These are phyloP conservation scores for Sarcophaga caerulescens DNA, from an alignment of 2,888 invertebrate species.

Conservation along the genomic window DNA sequence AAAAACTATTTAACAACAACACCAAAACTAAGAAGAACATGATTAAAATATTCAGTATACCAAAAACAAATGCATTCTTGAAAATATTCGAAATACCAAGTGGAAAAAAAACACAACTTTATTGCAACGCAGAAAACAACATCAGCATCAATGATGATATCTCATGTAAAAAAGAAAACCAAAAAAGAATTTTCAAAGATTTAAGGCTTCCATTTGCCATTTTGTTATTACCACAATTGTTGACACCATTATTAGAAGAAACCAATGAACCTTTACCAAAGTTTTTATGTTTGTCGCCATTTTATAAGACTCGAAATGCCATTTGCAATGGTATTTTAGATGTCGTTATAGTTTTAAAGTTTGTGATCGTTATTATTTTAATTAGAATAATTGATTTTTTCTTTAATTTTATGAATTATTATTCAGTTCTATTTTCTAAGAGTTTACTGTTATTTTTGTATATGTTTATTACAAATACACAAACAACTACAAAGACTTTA, in stretches of 20 bases:
- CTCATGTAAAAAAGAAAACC: background rate
- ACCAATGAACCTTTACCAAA: conserved; percentile 66
- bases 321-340: background rate
- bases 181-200: conserved; percentile 42
- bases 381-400: conserved; percentile 66
- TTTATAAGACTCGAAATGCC: conserved; percentile 16
- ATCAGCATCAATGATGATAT: background rate
- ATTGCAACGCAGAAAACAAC: background rate
- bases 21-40: conserved; percentile 4
- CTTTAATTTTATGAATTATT: conserved; percentile 40
- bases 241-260: conserved; percentile 58
- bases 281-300: conserved; percentile 56
- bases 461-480: conserved; percentile 37
- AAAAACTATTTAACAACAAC: conserved; percentile 12
- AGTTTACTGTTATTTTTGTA: conserved; percentile 43
- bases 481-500: conserved; percentile 45
- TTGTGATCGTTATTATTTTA: conserved; percentile 61
- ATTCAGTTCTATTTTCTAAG: background rate
- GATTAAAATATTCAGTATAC: conserved; percentile 37
- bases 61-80: conserved; percentile 48
- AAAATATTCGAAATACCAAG: conserved; percentile 12
- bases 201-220: conserved; percentile 59
- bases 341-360: conserved; percentile 49
- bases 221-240: conserved; percentile 46
- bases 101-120: background rate